Base-by-base conservation (phyloP, 1,140 invertebrate genomes). In the Triops cancriformis region DNA sequence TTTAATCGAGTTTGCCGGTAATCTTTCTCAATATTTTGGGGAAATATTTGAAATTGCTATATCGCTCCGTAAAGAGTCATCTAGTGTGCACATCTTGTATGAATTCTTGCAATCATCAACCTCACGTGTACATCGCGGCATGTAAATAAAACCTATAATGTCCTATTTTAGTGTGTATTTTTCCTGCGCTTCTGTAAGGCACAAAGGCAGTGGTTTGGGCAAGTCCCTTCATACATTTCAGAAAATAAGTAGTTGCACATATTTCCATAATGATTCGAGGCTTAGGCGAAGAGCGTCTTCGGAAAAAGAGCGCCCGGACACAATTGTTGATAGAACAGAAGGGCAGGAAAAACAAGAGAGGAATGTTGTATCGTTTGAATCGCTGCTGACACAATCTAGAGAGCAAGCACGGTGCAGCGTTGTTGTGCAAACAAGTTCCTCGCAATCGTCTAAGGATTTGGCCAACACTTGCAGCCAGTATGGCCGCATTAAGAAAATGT, bases 391-490 rank as follows among this genome's bases (percentile, higher is more conserved):
- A 51, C 11, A 77, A 23, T 79, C 89, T 80, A 85, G 86, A 83
- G 80, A 82, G 26, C 85, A 92, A 84, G 90, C 91, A 9, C 83
- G 84, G 72, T 83, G 87, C 77, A 90, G 89, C 83, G 79, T 84
- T 73, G 64, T 85, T 26, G 80, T 85, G 11, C 83, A 85, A 77
- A 82, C 84, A 0, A 78, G 82, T 18, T 83, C 81, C 11, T 82
- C 83, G 79, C 72, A 81, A 18, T 82, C 82, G 26, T 81, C 80
- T 77, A 28, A 42, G 26, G 80, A 83, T 43, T 76, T 85, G 18
- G 77, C 80, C 75, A 73, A 78, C 1, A 82, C 82, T 79, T 83
- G 82, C 43, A 74, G 78, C 14, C 79, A 82, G 27, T 82, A 80
- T 78, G 83, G 83, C 27, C 72, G 73, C n/a, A 79, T 85, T 6